Percentiles rank a stretch among this genome's conserved stretches.
phyloP scores from a whole-genome alignment of 2,113 vertebrate species.

The Heterotilapia buettikoferi region DNA sequence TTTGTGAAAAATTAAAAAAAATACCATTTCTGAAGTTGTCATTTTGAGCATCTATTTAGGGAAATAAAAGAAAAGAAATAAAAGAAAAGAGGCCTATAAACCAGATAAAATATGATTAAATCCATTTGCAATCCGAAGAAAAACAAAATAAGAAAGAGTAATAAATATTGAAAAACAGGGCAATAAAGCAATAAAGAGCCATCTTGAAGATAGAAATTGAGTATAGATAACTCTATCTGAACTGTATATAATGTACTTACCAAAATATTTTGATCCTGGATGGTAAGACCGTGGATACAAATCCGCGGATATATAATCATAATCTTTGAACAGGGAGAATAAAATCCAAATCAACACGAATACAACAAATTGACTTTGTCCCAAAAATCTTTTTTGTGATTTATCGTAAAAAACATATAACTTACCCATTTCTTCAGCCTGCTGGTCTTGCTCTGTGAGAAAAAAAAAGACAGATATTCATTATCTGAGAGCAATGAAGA shows the following conservation, averaged over 20 bases:
- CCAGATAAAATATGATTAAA: background rate
- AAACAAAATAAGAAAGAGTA: background rate
- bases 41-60: background rate
- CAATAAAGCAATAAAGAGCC: background rate
- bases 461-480: background rate
- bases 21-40: background rate
- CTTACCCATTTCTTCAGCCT: too few species aligned
- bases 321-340: accelerated
- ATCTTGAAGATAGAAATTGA: background rate
- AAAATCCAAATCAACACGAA: background rate
- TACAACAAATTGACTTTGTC: background rate
- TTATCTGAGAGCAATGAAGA: background rate
- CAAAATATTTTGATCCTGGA: accelerated
- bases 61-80: background rate
- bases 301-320: accelerated
- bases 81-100: background rate
- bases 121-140: background rate
- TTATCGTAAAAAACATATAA: background rate
- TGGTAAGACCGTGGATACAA: accelerated
- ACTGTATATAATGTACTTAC: background rate
- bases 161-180: background rate
- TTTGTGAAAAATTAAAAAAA: background rate
- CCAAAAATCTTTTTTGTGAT: background rate
- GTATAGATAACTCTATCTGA: background rate
- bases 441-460: too few species aligned